Percentiles rank a stretch among this genome's conserved stretches.
phyloP scores from a whole-genome alignment of 2,888 invertebrate genomes.

The Drosophila testacea region DNA sequence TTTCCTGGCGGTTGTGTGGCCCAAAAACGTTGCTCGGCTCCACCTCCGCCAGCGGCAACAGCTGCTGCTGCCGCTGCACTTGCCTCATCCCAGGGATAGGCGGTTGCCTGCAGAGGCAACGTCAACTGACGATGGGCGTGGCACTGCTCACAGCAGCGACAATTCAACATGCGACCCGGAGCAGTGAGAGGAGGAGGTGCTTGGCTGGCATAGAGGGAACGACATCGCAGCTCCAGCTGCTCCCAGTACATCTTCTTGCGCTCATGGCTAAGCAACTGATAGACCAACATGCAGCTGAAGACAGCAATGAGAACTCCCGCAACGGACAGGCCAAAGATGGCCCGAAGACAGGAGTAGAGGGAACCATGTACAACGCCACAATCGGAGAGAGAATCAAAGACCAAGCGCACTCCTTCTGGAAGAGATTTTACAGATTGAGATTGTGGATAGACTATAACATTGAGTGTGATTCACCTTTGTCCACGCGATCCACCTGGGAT shows the following conservation, averaged over 20 bases:
- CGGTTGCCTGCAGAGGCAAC: slow-evolving; percentile 86
- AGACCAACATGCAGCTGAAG: slow-evolving; percentile 96
- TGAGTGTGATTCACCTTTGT: slow-evolving; percentile 73
- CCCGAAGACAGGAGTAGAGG: slow-evolving; percentile 94
- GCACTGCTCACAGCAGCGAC: slow-evolving; percentile 91
- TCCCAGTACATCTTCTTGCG: slow-evolving; percentile 98
- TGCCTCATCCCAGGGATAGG: slow-evolving; percentile 87
- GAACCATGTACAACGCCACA: slow-evolving; percentile 97
- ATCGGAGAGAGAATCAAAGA: slow-evolving; percentile 94
- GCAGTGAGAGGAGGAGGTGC: slow-evolving; percentile 84
- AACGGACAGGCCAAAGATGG: slow-evolving; percentile 96
- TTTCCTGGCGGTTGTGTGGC: slow-evolving; percentile 88
- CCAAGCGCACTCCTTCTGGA: slow-evolving; percentile 89
- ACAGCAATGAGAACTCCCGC: slow-evolving; percentile 96
- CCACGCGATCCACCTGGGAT: slow-evolving; percentile 86
- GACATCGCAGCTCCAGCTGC: slow-evolving; percentile 93
- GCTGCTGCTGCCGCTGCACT: slow-evolving; percentile 84
- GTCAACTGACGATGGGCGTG: slow-evolving; percentile 86
- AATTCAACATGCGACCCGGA: slow-evolving; percentile 82
- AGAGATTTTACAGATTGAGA: slow-evolving; percentile 12
- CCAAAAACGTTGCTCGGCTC: slow-evolving; percentile 86
- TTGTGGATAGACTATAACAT: neutral
- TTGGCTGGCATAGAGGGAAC: slow-evolving; percentile 89
- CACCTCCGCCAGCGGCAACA: slow-evolving; percentile 82
- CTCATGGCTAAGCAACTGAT: slow-evolving; percentile 95